Percentiles rank a stretch among this genome's conserved stretches.
Conservation (phyloP, 2,888 invertebrate species). For the Halictus quadricinctus region DNA sequence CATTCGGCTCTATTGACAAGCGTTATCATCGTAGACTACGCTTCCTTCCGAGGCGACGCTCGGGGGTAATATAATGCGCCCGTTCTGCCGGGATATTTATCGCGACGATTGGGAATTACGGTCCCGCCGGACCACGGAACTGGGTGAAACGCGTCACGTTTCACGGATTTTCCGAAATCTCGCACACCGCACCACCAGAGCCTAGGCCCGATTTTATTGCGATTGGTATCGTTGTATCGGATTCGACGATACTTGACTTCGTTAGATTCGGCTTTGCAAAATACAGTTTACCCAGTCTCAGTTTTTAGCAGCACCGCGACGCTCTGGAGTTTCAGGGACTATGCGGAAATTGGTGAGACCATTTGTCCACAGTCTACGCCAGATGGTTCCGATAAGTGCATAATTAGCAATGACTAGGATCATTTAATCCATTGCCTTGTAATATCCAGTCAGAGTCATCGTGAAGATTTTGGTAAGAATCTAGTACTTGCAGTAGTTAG, state of each 20-base stretch:
- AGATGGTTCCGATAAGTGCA: not conserved
- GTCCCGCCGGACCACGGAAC: not conserved
- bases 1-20: not conserved
- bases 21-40: not conserved
- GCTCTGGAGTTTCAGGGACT: no score
- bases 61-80: not conserved
- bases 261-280: not conserved
- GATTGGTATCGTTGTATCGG: not conserved
- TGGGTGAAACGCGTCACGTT: constrained; percentile 4
- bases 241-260: not conserved
- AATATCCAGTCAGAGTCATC: no score
- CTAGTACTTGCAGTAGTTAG: no score
- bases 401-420: not conserved
- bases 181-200: not conserved
- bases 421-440: not conserved
- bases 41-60: not conserved
- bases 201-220: not conserved
- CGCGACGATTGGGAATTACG: constrained; percentile 18
- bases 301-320: no score
- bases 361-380: not conserved
- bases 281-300: not conserved
- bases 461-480: not conserved
- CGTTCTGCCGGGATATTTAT: constrained; percentile 13
- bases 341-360: not conserved
- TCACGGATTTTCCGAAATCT: not conserved